Percentiles rank a stretch among this genome's conserved stretches.
phyloP scores from a whole-genome alignment of 2,797 vertebrate genomes.

The Tokudaia tokunoshimensis region DNA sequence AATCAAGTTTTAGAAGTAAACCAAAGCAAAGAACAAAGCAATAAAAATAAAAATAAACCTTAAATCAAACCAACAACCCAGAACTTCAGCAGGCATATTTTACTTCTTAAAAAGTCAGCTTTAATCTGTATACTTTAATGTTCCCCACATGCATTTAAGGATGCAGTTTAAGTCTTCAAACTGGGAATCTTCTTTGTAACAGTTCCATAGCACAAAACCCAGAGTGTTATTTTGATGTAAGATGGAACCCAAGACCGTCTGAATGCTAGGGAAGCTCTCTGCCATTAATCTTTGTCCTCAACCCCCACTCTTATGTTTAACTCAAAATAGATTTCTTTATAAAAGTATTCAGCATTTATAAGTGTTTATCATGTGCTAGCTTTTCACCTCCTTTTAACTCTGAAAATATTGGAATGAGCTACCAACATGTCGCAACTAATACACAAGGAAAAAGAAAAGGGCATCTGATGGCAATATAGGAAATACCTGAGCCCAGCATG shows the following conservation, averaged over 20 bases:
- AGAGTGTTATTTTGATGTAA: neutral
- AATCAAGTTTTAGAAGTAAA: neutral
- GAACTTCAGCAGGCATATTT: neutral
- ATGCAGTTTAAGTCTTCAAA: neutral
- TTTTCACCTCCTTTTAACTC: neutral
- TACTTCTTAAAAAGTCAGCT: neutral
- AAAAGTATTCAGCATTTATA: neutral
- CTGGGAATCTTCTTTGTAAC: neutral
- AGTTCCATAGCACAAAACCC: neutral
- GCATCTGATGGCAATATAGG: neutral
- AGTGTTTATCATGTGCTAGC: neutral
- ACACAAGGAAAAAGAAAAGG: neutral
- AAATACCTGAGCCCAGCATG: neutral
- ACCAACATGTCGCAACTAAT: neutral
- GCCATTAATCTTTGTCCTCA: neutral
- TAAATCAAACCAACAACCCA: neutral
- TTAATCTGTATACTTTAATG: conserved; percentile 15
- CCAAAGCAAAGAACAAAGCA: neutral
- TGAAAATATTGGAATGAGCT: neutral
- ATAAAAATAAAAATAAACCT: neutral
- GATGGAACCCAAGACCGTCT: neutral
- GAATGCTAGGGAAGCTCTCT: neutral
- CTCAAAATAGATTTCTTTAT: neutral
- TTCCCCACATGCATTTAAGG: neutral
- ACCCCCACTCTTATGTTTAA: neutral